A percentile compares a stretch with the other conserved stretches of the same genome.
These are phyloP conservation scores for Nephotettix cincticeps DNA, from an alignment of 1,140 invertebrate species.

Conservation along the genomic window DNA sequence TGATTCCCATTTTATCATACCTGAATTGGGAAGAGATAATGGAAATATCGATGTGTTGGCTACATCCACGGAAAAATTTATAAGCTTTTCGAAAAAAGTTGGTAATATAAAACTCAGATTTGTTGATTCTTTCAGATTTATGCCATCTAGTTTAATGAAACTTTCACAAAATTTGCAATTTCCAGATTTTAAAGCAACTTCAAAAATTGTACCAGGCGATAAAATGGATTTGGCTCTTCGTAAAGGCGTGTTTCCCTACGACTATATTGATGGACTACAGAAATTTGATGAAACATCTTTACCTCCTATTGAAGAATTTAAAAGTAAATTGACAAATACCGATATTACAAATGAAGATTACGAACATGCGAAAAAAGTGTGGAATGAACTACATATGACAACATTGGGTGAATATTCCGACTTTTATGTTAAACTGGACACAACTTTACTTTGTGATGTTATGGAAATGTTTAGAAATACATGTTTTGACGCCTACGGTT, in stretches of 20 bases:
- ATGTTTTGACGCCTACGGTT: not conserved
- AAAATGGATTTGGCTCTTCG: not conserved
- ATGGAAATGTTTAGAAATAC: not conserved
- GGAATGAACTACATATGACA: not conserved
- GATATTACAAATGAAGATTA: not conserved
- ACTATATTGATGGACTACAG: not conserved
- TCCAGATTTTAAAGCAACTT: not conserved
- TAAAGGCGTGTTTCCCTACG: not conserved
- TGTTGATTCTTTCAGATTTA: not conserved
- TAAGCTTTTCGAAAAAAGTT: conserved; percentile 7
- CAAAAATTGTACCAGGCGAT: not conserved
- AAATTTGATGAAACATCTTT: not conserved
- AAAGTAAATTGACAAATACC: not conserved
- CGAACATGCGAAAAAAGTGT: not conserved
- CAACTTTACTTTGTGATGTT: not conserved
- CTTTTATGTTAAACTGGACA: not conserved
- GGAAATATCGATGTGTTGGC: not conserved
- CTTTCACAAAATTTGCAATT: not conserved
- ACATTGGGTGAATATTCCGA: conserved; percentile 4
- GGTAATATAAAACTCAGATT: conserved; percentile 6
- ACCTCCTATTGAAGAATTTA: not conserved
- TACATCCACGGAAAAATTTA: not conserved
- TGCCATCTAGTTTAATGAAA: not conserved
- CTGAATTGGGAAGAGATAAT: conserved; percentile 10
- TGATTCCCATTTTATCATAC: conserved; percentile 30